Evolutionary conservation across 2,113 vertebrate genomes (phyloP), one percentile per base, ranked within the genome.

Genomic region (Callospermophilus lateralis): DNA sequence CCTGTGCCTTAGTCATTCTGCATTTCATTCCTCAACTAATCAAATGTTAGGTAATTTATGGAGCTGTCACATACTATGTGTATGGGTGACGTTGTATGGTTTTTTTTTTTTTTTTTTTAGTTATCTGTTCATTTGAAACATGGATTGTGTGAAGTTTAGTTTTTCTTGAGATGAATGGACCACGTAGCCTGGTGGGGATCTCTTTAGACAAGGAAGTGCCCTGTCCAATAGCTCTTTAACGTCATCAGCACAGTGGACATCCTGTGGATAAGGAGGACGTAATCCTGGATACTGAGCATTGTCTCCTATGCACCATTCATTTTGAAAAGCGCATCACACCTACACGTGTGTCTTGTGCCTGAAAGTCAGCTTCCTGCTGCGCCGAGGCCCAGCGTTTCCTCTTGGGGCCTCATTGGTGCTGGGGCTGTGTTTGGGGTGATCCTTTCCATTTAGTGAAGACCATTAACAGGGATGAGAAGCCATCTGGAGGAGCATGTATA

Each of bases 71-170:
- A 6, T 4, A 26, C 10, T 3, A 1, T 32, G 24, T 39, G 16
- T 10, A 6, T 6, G 4, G 26, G 26, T 15, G 5, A 30, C 3
- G 10, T 2, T 19, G 37, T 3, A 1, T 8, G 28, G 4, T 6
- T 30, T 0, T 28, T 63, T 72, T 70, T 73, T 39, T 8, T 45
- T 45, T 45, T 45, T 45, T 9, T 45, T 45, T 45, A 15, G 63
- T 93, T 28, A 6, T 42, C 17, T 51, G 12, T 30, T 34, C 15
- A 48, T n/a, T 37, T 65, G 37, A 51, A 12, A 73, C n/a, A 0
- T 15, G 51, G 42, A 20, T n/a, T 30, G 8, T 20, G 1, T 78
- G 74, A 81, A 3, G 32, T 48, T 34, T 20, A 17, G 55, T 45
- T 58, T 91, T 83, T 78, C 58, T 68, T 17, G 73, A 24, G 32